These are phyloP conservation scores for Dromas ardeola DNA, from an alignment of 2,113 vertebrate species.

Conservation along the genomic window DNA sequence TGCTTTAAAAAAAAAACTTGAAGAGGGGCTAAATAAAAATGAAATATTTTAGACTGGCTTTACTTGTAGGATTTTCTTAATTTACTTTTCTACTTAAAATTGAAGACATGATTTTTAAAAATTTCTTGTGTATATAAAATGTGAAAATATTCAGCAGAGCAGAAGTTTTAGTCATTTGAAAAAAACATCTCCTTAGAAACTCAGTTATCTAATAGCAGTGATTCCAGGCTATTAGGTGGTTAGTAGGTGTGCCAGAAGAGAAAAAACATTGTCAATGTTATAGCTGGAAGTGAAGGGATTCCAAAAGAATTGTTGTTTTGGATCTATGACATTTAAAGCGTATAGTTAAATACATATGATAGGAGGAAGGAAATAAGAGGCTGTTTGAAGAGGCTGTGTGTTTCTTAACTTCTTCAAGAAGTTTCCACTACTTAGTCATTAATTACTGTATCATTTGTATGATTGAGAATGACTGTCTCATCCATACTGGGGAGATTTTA, in stretches of 20 bases:
- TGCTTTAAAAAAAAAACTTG: background rate
- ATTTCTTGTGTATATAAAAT: background rate
- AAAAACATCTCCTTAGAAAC: background rate
- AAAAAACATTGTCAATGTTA: background rate
- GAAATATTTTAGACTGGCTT: background rate
- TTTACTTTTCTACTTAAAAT: background rate
- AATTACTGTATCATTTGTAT: background rate
- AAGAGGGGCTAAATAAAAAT: background rate
- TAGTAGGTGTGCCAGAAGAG: background rate
- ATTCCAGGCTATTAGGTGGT: background rate
- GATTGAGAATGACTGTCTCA: background rate
- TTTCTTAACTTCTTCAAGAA: background rate
- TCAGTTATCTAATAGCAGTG: background rate
- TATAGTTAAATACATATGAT: rapidly evolving
- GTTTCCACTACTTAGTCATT: background rate
- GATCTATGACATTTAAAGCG: background rate
- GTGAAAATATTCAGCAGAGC: background rate
- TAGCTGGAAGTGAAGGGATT: background rate
- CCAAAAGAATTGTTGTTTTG: background rate
- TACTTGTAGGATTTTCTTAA: background rate
- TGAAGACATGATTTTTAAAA: background rate
- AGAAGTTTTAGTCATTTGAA: background rate
- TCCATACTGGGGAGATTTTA: background rate
- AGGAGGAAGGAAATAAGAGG: background rate
- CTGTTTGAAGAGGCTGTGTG: background rate